A percentile compares a stretch with the other conserved stretches of the same genome.
These are phyloP conservation scores for Aythya baeri DNA, from an alignment of 2,113 vertebrate species.

Conservation along the genomic window DNA sequence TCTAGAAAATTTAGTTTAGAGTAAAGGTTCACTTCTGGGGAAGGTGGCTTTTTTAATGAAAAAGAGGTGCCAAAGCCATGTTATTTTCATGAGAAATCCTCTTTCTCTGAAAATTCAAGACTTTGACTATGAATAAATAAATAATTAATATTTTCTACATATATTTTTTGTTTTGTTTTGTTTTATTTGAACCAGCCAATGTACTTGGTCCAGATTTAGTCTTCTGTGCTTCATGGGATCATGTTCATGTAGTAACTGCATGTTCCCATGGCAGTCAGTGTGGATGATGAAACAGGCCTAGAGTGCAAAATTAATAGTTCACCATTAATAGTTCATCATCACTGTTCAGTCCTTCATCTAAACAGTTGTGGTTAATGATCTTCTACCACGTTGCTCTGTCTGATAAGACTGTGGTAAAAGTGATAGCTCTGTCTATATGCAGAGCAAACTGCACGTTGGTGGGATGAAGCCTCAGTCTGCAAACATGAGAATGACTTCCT, in stretches of 20 bases:
- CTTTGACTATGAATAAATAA: background rate
- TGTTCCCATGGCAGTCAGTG: background rate
- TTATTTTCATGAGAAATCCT: background rate
- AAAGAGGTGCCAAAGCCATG: background rate
- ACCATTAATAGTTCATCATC: background rate
- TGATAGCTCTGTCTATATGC: background rate
- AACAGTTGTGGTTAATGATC: background rate
- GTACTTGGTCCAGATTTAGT: background rate
- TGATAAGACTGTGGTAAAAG: background rate
- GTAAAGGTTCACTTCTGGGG: background rate
- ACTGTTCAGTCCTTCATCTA: background rate
- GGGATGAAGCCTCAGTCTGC: background rate
- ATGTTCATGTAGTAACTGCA: background rate
- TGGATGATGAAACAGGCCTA: background rate
- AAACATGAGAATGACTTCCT: background rate
- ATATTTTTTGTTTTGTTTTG: background rate
- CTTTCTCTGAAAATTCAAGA: background rate
- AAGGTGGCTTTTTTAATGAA: background rate
- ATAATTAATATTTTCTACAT: background rate
- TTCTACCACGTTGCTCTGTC: background rate
- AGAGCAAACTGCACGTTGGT: rapidly evolving
- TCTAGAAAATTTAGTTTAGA: background rate
- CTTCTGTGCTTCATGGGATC: background rate
- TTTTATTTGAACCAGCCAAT: background rate
- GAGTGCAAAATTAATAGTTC: background rate